A percentile compares a stretch with the other conserved stretches of the same genome.
Evolutionary conservation across 1,140 invertebrate genomes (phyloP).

Genomic region (Galleria mellonella): DNA sequence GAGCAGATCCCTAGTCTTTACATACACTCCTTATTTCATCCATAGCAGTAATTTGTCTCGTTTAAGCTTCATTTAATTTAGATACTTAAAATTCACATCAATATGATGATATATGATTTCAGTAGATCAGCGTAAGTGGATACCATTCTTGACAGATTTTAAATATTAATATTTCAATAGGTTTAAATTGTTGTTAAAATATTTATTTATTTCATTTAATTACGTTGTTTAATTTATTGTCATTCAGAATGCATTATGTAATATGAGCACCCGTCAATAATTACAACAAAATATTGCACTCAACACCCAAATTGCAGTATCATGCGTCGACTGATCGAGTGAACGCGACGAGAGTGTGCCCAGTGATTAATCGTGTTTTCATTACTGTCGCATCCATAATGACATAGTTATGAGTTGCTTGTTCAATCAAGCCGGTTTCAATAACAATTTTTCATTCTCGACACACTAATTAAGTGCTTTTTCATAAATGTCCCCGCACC

Average conservation of each 20-base stretch:
- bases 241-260: constrained; percentile 26
- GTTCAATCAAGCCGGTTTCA: constrained; percentile 71
- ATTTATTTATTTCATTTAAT: constrained; percentile 20
- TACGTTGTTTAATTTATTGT: constrained; percentile 4
- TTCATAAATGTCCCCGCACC: constrained; percentile 60
- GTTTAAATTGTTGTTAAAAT: too few relatives aligned
- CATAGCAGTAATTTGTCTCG: too few relatives aligned
- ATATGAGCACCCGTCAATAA: constrained; percentile 7
- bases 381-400: constrained; percentile 67
- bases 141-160: too few relatives aligned
- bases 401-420: constrained; percentile 69
- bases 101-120: too few relatives aligned
- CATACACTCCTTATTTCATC: too few relatives aligned
- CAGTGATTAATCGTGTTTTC: constrained; percentile 64
- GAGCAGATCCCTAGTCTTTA: too few relatives aligned
- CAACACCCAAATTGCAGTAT: constrained; percentile 36
- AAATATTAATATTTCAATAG: too few relatives aligned
- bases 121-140: too few relatives aligned
- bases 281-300: constrained; percentile 3
- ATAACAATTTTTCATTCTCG: constrained; percentile 74
- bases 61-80: too few relatives aligned
- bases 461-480: constrained; percentile 72
- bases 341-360: constrained; percentile 3
- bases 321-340: constrained; percentile 40
- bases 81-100: too few relatives aligned